Evolutionary conservation across 2,797 vertebrate species (phyloP).

Genomic region (Petrocephalus schoutedeni): DNA sequence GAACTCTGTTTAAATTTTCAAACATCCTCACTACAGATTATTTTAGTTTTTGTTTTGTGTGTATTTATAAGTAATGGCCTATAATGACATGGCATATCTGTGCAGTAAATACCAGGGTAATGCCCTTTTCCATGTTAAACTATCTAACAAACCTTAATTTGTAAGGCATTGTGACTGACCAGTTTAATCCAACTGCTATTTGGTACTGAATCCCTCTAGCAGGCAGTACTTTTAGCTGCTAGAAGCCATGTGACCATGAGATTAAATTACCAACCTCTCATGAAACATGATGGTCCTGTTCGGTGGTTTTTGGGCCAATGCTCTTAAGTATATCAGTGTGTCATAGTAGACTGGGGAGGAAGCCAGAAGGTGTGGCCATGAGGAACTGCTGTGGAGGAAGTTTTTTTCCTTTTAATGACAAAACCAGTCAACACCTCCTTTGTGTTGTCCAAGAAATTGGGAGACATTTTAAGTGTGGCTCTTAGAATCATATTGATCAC

Average conservation of each 20-base stretch:
- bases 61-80: neutral
- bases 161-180: neutral
- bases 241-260: constrained; percentile 55
- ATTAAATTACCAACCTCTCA: constrained; percentile 66
- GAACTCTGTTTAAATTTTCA: neutral
- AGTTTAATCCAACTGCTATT: constrained; percentile 44
- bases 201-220: constrained; percentile 65
- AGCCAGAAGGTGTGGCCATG: constrained; percentile 47
- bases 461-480: neutral
- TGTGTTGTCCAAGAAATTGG: neutral
- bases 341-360: constrained; percentile 39
- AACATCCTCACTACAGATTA: neutral
- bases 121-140: neutral
- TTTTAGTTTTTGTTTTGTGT: neutral
- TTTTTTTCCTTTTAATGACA: neutral
- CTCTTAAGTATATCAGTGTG: constrained; percentile 41
- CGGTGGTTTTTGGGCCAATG: constrained; percentile 35
- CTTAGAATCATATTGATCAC: neutral
- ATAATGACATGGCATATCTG: neutral
- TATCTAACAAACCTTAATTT: neutral
- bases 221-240: constrained; percentile 65
- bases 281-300: constrained; percentile 43
- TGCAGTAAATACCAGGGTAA: neutral
- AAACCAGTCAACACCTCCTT: neutral
- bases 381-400: constrained; percentile 23